Base-by-base conservation (phyloP, 2,888 invertebrate genomes). In the Diaperis boleti region DNA sequence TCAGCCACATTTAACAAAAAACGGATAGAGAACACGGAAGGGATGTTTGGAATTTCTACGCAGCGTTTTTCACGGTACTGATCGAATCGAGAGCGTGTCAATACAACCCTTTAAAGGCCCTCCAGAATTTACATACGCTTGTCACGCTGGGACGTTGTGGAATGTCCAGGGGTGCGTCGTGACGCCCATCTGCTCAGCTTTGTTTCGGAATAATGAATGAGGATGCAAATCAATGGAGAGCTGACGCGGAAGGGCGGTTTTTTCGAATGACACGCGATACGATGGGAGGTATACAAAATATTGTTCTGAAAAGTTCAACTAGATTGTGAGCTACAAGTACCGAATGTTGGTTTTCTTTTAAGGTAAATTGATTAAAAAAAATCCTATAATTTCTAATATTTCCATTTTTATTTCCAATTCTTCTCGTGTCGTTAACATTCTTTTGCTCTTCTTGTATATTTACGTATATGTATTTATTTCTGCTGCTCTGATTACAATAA, bases 151-250 rank as follows among this genome's bases (percentile, higher is more conserved):
- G 41, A 41, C 41, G 41, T 15, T 41, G 14, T n/a, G 41, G 41
- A 41, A 41, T 41, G 14, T 41, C 41, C 41, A 13, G 10, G 41
- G 47, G 47, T 29, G 50, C 50, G 50, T 50, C 50, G 50, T 10
- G 50, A 37, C 50, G 50, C 50, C 50, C 50, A 50, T 50, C 50
- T 50, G 50, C 37, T 50, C 37, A 17, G 13, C 15, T 50, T 50
- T 52, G 52, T 39, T 39, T 52, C 15, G 18, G 14, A 11, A 35
- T 50, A 37, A 50, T 26, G 26, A 26, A 26, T 26, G 26, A 26
- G n/a, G 26, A 26, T 26, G 26, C 26, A 26, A 26, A 26, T 26
- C 6, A n/a, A n/a, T n/a, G n/a, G 26, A 1, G 2, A 26, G 26
- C 8, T 5, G 26, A 26, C n/a, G n/a, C 8, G n/a, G n/a, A 8